A percentile compares a stretch with the other conserved stretches of the same genome.
These are phyloP conservation scores for Sycophila sp. DNA, from an alignment of 1,140 invertebrate species.

Conservation along the genomic window DNA sequence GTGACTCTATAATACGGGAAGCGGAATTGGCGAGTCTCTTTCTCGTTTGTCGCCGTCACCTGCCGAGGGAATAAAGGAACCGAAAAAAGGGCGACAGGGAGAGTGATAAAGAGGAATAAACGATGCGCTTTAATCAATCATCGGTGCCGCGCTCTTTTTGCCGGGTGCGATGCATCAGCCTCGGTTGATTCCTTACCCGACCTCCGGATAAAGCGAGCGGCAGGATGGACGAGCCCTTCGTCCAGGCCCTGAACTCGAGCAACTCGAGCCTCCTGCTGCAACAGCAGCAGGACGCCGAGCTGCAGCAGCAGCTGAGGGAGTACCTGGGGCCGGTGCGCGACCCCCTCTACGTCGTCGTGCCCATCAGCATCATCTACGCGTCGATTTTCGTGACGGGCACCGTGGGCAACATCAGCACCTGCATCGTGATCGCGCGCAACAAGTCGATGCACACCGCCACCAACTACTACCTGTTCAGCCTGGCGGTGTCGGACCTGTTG, in stretches of 20 bases:
- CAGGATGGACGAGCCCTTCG: not conserved
- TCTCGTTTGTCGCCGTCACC: too few relatives aligned
- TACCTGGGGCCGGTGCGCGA: constrained; percentile 67
- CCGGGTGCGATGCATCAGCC: too few relatives aligned
- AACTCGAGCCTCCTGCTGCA: not conserved
- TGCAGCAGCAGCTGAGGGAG: not conserved
- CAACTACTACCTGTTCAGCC: constrained; percentile 93
- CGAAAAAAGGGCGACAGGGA: too few relatives aligned
- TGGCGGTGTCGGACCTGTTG: constrained; percentile 93
- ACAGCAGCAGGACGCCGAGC: not conserved
- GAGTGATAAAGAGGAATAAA: too few relatives aligned
- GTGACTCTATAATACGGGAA: too few relatives aligned
- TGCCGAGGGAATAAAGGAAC: too few relatives aligned
- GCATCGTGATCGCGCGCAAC: constrained; percentile 90
- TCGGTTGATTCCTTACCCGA: too few relatives aligned
- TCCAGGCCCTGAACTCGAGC: not conserved
- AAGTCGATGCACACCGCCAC: constrained; percentile 93
- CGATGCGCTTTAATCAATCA: too few relatives aligned
- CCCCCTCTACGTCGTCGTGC: constrained; percentile 77
- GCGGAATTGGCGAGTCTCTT: too few relatives aligned
- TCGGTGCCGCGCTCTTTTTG: too few relatives aligned
- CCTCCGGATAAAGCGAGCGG: not conserved
- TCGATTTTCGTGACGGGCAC: constrained; percentile 87
- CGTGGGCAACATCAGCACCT: constrained; percentile 92
- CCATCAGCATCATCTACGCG: constrained; percentile 83